Conservation (phyloP, 2,797 vertebrate genomes). For the Periparus ater region DNA sequence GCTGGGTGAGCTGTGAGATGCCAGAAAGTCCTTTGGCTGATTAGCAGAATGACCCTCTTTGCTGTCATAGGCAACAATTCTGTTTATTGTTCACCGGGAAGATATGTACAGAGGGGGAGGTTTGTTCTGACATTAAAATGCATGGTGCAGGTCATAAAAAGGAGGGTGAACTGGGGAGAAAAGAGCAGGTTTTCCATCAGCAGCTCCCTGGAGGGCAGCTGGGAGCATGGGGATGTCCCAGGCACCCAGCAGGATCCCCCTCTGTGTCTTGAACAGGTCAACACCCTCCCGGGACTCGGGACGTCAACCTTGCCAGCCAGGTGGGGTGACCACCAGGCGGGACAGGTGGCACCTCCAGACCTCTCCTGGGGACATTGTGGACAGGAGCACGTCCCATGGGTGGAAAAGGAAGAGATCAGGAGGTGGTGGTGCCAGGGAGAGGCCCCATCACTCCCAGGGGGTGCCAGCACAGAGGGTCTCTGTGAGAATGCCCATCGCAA, state of each 20-base stretch:
- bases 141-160: neutral
- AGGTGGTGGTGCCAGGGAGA: neutral
- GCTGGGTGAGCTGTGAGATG: neutral
- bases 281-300: neutral
- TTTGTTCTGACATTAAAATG: constrained; percentile 25
- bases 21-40: neutral
- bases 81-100: constrained; percentile 47
- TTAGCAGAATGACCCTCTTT: neutral
- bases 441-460: accelerated
- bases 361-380: accelerated
- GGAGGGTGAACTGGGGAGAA: neutral
- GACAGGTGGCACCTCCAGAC: neutral
- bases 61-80: neutral
- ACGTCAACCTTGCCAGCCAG: accelerated
- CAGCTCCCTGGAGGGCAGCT: neutral
- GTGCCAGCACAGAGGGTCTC: neutral
- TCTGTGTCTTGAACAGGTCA: neutral
- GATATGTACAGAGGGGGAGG: constrained; percentile 22
- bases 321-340: neutral
- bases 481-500: neutral
- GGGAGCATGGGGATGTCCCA: neutral
- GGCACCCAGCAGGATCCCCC: neutral
- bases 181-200: neutral
- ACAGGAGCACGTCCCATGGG: accelerated
- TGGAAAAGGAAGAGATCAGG: neutral